Evolutionary conservation across 1,140 invertebrate genomes (phyloP).

Genomic region (Wasmannia auropunctata): DNA sequence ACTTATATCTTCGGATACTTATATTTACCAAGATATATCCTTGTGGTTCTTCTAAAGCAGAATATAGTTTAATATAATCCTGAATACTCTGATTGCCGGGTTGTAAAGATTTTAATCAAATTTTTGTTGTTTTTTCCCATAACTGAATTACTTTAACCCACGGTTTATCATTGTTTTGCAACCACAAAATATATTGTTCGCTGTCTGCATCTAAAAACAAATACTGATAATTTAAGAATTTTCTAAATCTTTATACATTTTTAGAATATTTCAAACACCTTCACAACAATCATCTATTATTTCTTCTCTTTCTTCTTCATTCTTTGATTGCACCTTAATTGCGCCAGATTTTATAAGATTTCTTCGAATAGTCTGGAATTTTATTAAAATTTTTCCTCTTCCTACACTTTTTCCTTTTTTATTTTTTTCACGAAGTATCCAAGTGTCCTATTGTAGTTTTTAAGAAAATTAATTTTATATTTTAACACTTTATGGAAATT

Average conservation of each 20-base stretch:
- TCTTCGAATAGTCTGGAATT: neutral
- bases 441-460: neutral
- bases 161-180: neutral
- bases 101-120: neutral
- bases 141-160: conserved; percentile 7
- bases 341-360: neutral
- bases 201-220: neutral
- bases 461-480: no score
- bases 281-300: neutral
- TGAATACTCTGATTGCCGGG: neutral
- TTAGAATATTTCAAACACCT: neutral
- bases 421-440: neutral
- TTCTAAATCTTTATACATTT: no score
- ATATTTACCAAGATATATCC: conserved; percentile 16
- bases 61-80: neutral
- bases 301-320: neutral
- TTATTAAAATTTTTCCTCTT: neutral
- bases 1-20: no score
- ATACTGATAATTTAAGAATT: neutral
- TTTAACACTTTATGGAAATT: neutral
- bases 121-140: conserved; percentile 6
- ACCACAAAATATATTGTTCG: neutral
- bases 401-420: neutral
- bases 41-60: neutral
- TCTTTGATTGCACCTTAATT: neutral